Evolutionary conservation across 1,140 invertebrate genomes (phyloP), one percentile per base, ranked within the genome.

Genomic region (Zophobas atratus): DNA sequence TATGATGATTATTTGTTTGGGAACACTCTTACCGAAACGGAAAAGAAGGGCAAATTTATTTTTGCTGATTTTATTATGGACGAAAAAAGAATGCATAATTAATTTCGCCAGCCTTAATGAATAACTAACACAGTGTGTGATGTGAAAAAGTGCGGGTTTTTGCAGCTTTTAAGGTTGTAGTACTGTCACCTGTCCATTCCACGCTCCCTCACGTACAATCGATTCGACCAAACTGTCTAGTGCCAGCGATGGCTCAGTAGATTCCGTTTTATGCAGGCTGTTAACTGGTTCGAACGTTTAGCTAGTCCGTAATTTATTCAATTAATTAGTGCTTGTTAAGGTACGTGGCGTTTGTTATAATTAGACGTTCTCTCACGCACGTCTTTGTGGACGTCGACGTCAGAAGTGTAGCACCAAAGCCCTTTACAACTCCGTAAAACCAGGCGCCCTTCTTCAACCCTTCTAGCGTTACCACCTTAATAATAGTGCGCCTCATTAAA

Each of bases 401-500:
- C 34, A 60, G 56, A 60, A 60, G 56, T 36, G 34, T 36, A 60
- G 56, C 34, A 39, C n/a, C n/a, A 60, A n/a, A 33, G 56, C 33
- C 6, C 4, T 41, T 67, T 33, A 20, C 3, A 6, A 3, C 1
- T 41, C 43, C 33, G 41, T 5, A 36, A 60, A 38, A 8, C 6
- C 38, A 43, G 41, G n/a, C 60, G 32, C 60, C 60, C 39, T 67
- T 67, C 60, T 67, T 67, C 60, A 67, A 67, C 60, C 60, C 60
- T 67, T 67, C 60, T 67, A 67, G 43, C 39, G 43, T 67, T 46
- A 67, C 60, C 60, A 32, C 60, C 60, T 67, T 43, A 36, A 67
- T 67, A 67, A 67, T 67, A 67, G 60, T 67, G 60, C 39, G 60
- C 60, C 60, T 67, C 60, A 67, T 67, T 67, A 67, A 67, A 38